Conservation (phyloP, 2,797 vertebrate genomes). For the Sebastes cheni region DNA sequence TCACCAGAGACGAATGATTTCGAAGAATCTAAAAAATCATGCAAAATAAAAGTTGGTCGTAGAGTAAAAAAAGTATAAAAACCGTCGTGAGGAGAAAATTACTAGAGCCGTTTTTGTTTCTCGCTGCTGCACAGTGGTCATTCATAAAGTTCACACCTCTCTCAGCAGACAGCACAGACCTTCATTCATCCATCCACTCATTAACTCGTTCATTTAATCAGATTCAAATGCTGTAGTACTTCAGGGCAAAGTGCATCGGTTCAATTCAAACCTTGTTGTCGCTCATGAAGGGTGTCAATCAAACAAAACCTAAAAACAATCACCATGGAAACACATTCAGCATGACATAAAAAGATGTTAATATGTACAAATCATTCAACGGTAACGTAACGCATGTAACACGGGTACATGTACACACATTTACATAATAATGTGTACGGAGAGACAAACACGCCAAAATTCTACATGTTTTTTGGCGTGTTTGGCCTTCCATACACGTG, state of each 20-base stretch:
- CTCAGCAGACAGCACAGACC: constrained; percentile 20
- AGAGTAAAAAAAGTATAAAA: constrained; percentile 70
- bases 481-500: constrained; percentile 5
- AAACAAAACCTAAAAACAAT: constrained; percentile 74
- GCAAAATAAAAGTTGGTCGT: constrained; percentile 27
- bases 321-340: constrained; percentile 86
- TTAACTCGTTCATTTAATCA: constrained; percentile 49
- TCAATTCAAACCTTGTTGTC: constrained; percentile 73
- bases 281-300: constrained; percentile 60
- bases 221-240: constrained; percentile 84
- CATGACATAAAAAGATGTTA: constrained; percentile 80
- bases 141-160: constrained; percentile 63
- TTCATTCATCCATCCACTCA: constrained; percentile 45
- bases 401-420: constrained; percentile 18
- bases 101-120: constrained; percentile 15
- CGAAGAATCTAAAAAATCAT: constrained; percentile 52
- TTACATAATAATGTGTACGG: background rate
- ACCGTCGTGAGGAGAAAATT: constrained; percentile 17
- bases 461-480: background rate
- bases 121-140: constrained; percentile 76
- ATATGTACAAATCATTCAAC: constrained; percentile 80
- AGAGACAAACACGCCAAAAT: background rate
- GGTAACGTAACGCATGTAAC: constrained; percentile 67
- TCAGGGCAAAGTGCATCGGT: constrained; percentile 94
- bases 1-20: constrained; percentile 4